Conservation (phyloP, 2,888 invertebrate species). For the Caradrina clavipalpis region DNA sequence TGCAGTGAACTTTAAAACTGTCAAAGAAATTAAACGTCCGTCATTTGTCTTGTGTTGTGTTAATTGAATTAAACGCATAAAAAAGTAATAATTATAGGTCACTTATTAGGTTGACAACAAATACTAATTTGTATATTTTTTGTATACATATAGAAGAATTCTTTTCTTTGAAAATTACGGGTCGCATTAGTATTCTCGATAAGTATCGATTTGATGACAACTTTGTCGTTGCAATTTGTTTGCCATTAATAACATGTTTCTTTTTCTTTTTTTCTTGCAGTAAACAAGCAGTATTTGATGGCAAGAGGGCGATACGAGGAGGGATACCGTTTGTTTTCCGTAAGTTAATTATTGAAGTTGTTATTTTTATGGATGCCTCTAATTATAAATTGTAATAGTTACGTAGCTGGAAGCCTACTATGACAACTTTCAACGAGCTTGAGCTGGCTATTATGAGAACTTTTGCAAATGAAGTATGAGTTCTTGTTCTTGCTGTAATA, state of each 20-base stretch:
- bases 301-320: slow-evolving; percentile 98
- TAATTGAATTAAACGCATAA: slow-evolving; percentile 55
- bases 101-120: slow-evolving; percentile 35
- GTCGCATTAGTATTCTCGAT: slow-evolving; percentile 49
- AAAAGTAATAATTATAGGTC: slow-evolving; percentile 38
- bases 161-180: slow-evolving; percentile 34
- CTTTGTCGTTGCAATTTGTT: slow-evolving; percentile 50
- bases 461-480: not conserved
- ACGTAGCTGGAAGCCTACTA: not conserved
- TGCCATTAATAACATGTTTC: slow-evolving; percentile 57
- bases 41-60: slow-evolving; percentile 52
- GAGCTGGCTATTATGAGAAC: slow-evolving; percentile 16
- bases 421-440: not conserved
- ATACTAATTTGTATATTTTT: too few species aligned
- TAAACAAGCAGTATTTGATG: slow-evolving; percentile 98
- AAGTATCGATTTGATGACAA: slow-evolving; percentile 50
- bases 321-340: slow-evolving; percentile 99
- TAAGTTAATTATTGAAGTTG: slow-evolving; percentile 91
- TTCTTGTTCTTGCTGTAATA: not conserved
- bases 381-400: slow-evolving; percentile 15
- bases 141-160: too few species aligned
- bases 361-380: slow-evolving; percentile 6
- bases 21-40: slow-evolving; percentile 37
- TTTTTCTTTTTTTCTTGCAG: slow-evolving; percentile 87
- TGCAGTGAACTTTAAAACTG: slow-evolving; percentile 55